A percentile compares a stretch with the other conserved stretches of the same genome.
phyloP scores from a whole-genome alignment of 2,113 vertebrate species.

The Cyanoderma ruficeps region DNA sequence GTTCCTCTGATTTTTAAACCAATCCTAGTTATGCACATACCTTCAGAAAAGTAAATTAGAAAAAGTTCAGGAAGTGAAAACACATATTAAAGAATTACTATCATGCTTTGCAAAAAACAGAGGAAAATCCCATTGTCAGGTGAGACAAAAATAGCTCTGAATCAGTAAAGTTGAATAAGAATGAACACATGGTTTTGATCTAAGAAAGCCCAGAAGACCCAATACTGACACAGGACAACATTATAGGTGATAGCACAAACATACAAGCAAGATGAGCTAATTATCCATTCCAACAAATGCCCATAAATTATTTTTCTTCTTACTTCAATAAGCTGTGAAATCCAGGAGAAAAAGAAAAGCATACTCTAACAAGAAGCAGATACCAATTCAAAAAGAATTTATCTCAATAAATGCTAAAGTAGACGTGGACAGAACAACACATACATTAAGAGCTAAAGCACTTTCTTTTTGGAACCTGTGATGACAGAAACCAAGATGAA shows the following conservation, averaged over 20 bases:
- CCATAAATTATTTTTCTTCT: not conserved
- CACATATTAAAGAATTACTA: not conserved
- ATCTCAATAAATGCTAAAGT: conserved; percentile 12
- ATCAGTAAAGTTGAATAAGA: not conserved
- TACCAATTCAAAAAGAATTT: not conserved
- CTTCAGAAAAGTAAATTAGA: not conserved
- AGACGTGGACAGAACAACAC: not conserved
- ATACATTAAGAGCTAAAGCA: conserved; percentile 12
- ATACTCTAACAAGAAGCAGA: not conserved
- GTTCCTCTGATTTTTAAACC: not conserved
- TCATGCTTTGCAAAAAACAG: not conserved
- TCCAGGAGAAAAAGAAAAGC: not conserved
- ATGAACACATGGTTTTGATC: not conserved
- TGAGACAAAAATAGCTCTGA: not conserved
- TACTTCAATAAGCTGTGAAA: not conserved
- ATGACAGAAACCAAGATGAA: conserved; percentile 23
- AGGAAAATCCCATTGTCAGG: not conserved
- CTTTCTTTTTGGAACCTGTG: not conserved
- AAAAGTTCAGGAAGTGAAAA: not conserved
- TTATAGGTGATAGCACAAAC: not conserved
- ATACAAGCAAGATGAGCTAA: not conserved
- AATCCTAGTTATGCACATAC: not conserved
- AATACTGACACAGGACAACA: not conserved
- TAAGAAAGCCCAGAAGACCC: not conserved
- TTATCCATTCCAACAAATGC: not conserved